Evolutionary conservation across 2,888 invertebrate genomes (phyloP), one percentile per base, ranked within the genome.

Genomic region (Tenthredo scrophulariae): DNA sequence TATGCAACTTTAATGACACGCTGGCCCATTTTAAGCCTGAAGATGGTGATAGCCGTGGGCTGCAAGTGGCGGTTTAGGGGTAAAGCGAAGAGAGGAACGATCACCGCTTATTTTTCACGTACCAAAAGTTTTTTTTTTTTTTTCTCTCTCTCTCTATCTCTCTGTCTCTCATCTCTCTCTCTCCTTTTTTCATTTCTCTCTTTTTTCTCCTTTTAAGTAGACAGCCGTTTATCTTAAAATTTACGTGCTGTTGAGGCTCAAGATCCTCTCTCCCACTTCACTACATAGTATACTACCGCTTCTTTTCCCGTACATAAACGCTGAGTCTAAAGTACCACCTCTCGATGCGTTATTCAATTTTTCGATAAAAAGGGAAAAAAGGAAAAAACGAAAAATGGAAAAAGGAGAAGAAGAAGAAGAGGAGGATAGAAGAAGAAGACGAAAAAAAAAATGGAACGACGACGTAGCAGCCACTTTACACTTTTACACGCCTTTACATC

Each of bases 51-150:
- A 62, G 80, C 80, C 80, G 40, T 62, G 22, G 80, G 80, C 80
- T 58, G 62, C 40, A 62, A 40, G 37, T 80, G 80, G 62, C 58
- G 62, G 37, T 37, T 40, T 18, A 33, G 40, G 62, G 50, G 29
- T 77, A 33, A 10, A 26, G 29, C n/a, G 40, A 33, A n/a, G 46
- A n/a, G 54, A 54, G 46, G 37, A 62, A 40, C 37, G 80, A 80
- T 80, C 62, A 80, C 80, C 80, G 58, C 80, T 80, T 80, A 80
- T 80, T 62, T 80, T 80, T 80, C 62, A 80, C 80, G 62, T 80
- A 62, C 62, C 37, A 80, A 80, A 62, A 62, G 33, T 22, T 50
- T 18, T 50, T 22, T 54, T 54, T 33, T 33, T 79, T 79, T 33
- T 18, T 29, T 29, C 15, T 75, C 10, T 22, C 15, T 67, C 15